phyloP scores from a whole-genome alignment of 2,797 vertebrate genomes.

The Cyclura pinguis region DNA sequence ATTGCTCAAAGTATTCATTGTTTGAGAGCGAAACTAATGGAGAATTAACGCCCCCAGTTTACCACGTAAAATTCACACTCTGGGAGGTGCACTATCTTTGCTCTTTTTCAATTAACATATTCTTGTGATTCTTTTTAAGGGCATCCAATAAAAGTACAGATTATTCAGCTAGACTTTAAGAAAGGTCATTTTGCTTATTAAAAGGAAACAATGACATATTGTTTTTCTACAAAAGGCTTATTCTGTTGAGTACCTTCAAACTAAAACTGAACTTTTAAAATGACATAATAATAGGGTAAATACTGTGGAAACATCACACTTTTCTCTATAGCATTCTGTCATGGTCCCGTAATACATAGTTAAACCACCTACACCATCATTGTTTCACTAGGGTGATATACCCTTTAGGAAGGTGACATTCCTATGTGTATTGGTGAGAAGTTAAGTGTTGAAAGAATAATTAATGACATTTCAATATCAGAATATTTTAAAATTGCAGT shows the following conservation, averaged over 20 bases:
- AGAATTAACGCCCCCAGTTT: not conserved
- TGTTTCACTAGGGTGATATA: not conserved
- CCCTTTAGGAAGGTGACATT: not conserved
- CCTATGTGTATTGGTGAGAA: too few relatives aligned
- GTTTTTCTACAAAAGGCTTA: conserved; percentile 16
- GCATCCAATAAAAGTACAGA: conserved; percentile 7
- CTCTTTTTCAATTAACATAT: not conserved
- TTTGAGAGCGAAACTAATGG: too few relatives aligned
- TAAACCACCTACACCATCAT: not conserved
- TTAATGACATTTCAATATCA: not conserved
- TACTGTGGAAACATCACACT: not conserved
- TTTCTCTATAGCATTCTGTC: not conserved
- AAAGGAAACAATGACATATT: not conserved
- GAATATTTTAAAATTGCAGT: not conserved
- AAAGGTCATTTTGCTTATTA: conserved; percentile 38
- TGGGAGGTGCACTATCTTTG: not conserved
- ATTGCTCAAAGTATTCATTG: too few relatives aligned
- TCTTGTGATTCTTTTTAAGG: conserved; percentile 25
- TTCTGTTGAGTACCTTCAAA: not conserved
- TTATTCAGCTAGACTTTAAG: conserved; percentile 14
- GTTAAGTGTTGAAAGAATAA: not conserved
- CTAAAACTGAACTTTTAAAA: not conserved
- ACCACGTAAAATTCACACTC: not conserved
- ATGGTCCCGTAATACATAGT: not conserved
- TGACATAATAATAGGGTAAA: not conserved